A percentile compares a stretch with the other conserved stretches of the same genome.
These are phyloP conservation scores for Cynopterus sphinx DNA, from an alignment of 2,797 vertebrate species.

Conservation along the genomic window DNA sequence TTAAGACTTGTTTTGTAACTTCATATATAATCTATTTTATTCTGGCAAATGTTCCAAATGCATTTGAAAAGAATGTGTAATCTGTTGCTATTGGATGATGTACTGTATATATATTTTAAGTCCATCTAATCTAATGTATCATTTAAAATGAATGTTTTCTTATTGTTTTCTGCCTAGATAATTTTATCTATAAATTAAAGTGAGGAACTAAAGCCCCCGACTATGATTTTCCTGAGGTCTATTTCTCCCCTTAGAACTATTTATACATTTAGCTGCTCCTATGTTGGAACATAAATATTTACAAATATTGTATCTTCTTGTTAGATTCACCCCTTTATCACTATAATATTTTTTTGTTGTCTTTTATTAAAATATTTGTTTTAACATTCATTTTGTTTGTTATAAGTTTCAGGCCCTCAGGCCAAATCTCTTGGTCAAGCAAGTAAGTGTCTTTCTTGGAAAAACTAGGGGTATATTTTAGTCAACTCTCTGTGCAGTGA, in stretches of 20 bases:
- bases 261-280: neutral
- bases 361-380: neutral
- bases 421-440: neutral
- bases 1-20: neutral
- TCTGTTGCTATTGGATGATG: neutral
- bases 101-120: neutral
- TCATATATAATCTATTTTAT: neutral
- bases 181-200: neutral
- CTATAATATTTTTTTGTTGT: neutral
- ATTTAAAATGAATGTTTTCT: neutral
- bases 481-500: neutral
- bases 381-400: neutral
- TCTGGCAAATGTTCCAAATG: neutral
- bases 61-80: neutral
- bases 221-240: neutral
- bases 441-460: neutral
- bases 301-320: neutral
- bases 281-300: neutral
- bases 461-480: neutral
- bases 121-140: neutral
- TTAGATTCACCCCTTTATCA: neutral
- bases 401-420: neutral
- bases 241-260: neutral
- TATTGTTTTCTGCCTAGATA: neutral
- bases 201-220: neutral